Base-by-base conservation (phyloP, 2,888 invertebrate species). In the Hybos culiciformis region DNA sequence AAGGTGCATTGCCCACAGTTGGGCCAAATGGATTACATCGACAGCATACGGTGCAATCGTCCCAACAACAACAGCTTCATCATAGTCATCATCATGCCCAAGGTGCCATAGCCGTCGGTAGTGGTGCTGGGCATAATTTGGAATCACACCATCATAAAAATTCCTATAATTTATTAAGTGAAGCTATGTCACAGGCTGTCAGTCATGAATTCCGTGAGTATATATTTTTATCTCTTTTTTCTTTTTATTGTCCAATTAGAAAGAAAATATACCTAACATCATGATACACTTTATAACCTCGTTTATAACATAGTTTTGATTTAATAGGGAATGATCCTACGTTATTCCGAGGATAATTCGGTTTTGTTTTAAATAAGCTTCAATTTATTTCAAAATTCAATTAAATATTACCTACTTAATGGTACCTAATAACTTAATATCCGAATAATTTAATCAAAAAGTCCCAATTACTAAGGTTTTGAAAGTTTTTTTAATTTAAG, bases 141-240 rank as follows among this genome's bases (percentile, higher is more conserved):
- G 44, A 51, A 34, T 45, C 47, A 39, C 44, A 56, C 45, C 48
- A 47, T 37, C 45, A 48, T 19, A 56, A 60, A 46, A 70, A 66
- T 55, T 69, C 69, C 29, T 69, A 69, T 49, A 67, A 70, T 49
- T 58, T 70, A 43, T 60, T 75, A 45, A 71, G 71, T 53, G 72
- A 75, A 60, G 70, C 73, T 49, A 66, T 74, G 62, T 70, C 73
- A 34, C 69, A 72, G 57, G 73, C 73, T 20, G 71, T 73, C 46
- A 71, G 70, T 51, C 71, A 72, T 53, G 76, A 75, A 57, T 66
- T 68, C 51, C 70, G 75, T 73, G 61, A 69, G 70, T 67, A 41
- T 31, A 47, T 34, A 41, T 44, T 18, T 37, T 40, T 37, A 11
- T 40, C 18, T 18, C 21, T 26, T 24, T 18, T 18, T 20, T 20